phyloP scores from a whole-genome alignment of 2,888 invertebrate species.

The Temnothorax rugatulus region DNA sequence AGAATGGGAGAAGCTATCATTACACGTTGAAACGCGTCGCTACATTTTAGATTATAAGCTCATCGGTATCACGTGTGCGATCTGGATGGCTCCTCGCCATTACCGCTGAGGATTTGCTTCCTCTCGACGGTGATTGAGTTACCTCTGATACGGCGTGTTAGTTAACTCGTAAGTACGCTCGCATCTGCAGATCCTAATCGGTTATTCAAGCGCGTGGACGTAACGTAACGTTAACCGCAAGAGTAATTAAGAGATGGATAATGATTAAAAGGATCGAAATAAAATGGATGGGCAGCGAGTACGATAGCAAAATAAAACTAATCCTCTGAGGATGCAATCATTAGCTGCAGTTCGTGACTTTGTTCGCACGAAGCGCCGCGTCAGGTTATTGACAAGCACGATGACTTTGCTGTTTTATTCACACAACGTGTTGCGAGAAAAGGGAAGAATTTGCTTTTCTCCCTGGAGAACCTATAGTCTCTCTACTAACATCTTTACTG shows the following conservation, averaged over 20 bases:
- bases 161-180: slow-evolving; percentile 33
- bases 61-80: slow-evolving; percentile 32
- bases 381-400: slow-evolving; percentile 26
- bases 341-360: slow-evolving; percentile 7
- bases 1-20: slow-evolving; percentile 5
- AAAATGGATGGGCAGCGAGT: not conserved
- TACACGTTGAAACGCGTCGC: not conserved
- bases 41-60: slow-evolving; percentile 44
- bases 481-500: not conserved
- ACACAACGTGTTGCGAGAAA: slow-evolving; percentile 6
- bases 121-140: slow-evolving; percentile 50
- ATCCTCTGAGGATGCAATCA: not conserved
- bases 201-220: slow-evolving; percentile 32
- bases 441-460: slow-evolving; percentile 19
- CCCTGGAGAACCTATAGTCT: not conserved
- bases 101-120: slow-evolving; percentile 47
- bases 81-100: slow-evolving; percentile 40
- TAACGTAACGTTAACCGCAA: slow-evolving; percentile 20
- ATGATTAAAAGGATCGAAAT: slow-evolving; percentile 4
- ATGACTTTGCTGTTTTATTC: slow-evolving; percentile 27
- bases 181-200: slow-evolving; percentile 39
- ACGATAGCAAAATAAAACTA: not conserved
- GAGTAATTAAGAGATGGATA: slow-evolving; percentile 6
- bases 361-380: not conserved
- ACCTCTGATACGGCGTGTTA: slow-evolving; percentile 34